Percentiles rank a stretch among this genome's conserved stretches.
Conservation (phyloP, 2,888 invertebrate species). For the Eupithecia exiguata region DNA sequence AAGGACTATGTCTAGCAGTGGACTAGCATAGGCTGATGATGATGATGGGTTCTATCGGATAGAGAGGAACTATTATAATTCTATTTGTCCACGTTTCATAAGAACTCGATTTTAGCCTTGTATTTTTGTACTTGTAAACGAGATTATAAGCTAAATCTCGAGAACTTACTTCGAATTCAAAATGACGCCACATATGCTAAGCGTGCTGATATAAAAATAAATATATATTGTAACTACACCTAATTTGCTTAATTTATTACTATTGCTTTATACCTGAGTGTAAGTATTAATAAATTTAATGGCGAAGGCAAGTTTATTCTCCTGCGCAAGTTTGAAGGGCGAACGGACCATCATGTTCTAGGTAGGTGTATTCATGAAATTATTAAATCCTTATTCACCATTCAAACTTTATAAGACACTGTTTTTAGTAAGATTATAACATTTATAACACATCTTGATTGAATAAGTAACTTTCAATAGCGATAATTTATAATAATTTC, state of each 20-base stretch:
- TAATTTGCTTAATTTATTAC: neutral
- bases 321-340: constrained; percentile 1
- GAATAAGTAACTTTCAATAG: neutral
- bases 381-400: neutral
- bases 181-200: no score
- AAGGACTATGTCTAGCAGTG: no score
- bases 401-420: neutral
- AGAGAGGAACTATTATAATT: no score
- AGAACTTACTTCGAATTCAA: no score
- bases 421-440: neutral
- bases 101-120: no score
- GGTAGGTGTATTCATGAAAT: neutral
- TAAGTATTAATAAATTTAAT: no score
- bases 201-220: neutral
- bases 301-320: neutral
- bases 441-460: neutral
- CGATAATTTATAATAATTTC: neutral
- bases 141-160: no score
- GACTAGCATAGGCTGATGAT: no score
- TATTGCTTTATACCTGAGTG: neutral
- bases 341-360: neutral
- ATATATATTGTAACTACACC: neutral
- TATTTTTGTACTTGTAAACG: no score
- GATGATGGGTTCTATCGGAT: no score
- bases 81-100: no score